Percentiles rank a stretch among this genome's conserved stretches.
phyloP scores from a whole-genome alignment of 2,888 invertebrate species.

The Andricus quercusramuli region DNA sequence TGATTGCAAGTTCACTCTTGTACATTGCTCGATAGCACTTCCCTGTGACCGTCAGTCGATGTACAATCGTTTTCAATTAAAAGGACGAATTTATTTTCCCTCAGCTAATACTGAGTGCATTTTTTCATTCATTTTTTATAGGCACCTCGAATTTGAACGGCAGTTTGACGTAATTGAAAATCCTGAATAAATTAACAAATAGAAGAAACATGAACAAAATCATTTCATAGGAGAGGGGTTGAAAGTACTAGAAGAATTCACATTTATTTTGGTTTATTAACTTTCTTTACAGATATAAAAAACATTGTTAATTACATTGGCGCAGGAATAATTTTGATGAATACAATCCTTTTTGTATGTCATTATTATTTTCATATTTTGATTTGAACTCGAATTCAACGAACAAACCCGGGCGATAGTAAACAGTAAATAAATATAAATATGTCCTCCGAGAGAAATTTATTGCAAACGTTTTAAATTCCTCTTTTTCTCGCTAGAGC shows the following conservation, averaged over 20 bases:
- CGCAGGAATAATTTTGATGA: background rate
- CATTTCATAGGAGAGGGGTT: too few species aligned
- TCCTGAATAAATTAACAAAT: too few species aligned
- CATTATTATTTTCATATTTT: background rate
- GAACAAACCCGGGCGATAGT: background rate
- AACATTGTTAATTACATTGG: background rate
- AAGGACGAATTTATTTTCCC: too few species aligned
- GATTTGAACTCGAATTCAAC: background rate
- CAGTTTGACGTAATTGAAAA: background rate
- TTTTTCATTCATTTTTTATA: background rate
- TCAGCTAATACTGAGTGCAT: background rate
- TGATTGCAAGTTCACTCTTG: background rate
- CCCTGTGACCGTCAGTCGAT: too few species aligned
- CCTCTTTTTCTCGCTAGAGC: background rate
- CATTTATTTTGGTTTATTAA: background rate
- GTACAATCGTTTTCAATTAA: too few species aligned
- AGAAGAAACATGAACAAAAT: background rate
- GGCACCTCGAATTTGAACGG: too few species aligned
- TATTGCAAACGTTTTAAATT: too few species aligned
- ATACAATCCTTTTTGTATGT: background rate
- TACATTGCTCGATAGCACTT: background rate
- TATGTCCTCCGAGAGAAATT: background rate
- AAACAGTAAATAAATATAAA: background rate
- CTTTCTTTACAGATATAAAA: conserved; percentile 10
- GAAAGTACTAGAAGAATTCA: background rate